These are phyloP conservation scores for Pagrus major DNA, from an alignment of 2,113 vertebrate genomes.

Conservation along the genomic window DNA sequence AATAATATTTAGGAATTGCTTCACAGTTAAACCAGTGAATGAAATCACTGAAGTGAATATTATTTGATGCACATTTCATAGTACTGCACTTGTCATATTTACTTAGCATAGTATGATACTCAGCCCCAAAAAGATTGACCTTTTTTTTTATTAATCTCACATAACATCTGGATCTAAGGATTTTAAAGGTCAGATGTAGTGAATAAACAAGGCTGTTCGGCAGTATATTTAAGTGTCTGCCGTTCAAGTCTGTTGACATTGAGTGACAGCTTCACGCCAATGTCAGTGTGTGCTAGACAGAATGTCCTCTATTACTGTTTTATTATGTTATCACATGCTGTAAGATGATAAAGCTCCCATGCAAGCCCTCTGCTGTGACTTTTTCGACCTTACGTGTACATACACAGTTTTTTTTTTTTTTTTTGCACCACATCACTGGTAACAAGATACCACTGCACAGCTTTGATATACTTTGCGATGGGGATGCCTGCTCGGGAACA, in stretches of 20 bases:
- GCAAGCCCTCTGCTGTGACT: constrained; percentile 1
- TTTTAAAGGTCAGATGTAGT: constrained; percentile 39
- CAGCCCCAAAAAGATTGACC: background rate
- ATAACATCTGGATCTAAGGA: background rate
- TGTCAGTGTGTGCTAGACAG: background rate
- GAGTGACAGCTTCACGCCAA: constrained; percentile 38
- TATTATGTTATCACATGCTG: constrained; percentile 24
- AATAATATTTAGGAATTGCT: constrained; percentile 21
- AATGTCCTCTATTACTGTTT: constrained; percentile 6
- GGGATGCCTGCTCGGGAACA: constrained; percentile 28
- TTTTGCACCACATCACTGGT: constrained; percentile 9
- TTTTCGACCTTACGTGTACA: constrained; percentile 9
- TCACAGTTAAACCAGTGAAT: constrained; percentile 15
- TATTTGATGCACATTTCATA: constrained; percentile 15
- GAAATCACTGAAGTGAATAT: background rate
- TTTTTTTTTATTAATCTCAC: constrained; percentile 29
- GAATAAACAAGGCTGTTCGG: constrained; percentile 23
- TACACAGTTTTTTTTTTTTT: background rate
- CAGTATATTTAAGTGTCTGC: background rate
- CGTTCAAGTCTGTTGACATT: constrained; percentile 3
- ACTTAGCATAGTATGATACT: background rate
- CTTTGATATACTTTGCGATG: constrained; percentile 50
- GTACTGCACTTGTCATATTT: constrained; percentile 25
- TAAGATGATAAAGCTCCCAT: background rate
- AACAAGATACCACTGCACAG: constrained; percentile 43